Conservation (phyloP, 1,140 invertebrate species). For the Heliconius hewitsoni region DNA sequence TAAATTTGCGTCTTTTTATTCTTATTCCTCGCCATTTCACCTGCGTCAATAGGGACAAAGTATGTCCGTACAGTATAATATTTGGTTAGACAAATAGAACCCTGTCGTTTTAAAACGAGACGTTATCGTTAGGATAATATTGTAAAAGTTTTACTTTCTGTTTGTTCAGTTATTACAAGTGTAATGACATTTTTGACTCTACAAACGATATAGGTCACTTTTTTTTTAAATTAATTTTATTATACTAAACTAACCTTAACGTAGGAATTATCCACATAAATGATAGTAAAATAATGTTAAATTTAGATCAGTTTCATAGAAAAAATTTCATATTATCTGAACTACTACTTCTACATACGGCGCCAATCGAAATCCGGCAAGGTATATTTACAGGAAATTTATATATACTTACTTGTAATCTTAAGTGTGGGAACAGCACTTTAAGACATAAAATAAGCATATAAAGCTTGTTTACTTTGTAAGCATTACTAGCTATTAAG, state of each 20-base stretch:
- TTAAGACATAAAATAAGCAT: not conserved
- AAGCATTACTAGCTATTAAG: slow-evolving; percentile 8
- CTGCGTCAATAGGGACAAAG: slow-evolving; percentile 42
- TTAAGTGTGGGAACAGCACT: slow-evolving; percentile 5
- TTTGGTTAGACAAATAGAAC: slow-evolving; percentile 29
- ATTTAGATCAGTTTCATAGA: no score
- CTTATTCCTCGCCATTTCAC: slow-evolving; percentile 26
- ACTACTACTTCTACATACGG: not conserved
- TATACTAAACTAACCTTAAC: no score
- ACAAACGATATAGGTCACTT: not conserved
- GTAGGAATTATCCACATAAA: no score
- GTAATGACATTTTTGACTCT: not conserved
- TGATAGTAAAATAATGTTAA: no score
- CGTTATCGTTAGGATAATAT: slow-evolving; percentile 10
- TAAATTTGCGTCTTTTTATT: slow-evolving; percentile 16
- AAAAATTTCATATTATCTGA: no score
- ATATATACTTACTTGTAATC: no score
- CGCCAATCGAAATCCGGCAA: not conserved
- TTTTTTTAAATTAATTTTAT: not conserved
- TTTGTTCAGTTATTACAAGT: not conserved
- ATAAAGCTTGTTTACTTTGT: slow-evolving; percentile 1
- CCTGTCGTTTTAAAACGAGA: slow-evolving; percentile 9
- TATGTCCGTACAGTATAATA: not conserved
- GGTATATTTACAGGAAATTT: not conserved
- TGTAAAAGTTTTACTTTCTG: slow-evolving; percentile 11